Evolutionary conservation across 2,113 vertebrate genomes (phyloP), one percentile per base, ranked within the genome.

Genomic region (Puntigrus tetrazona): DNA sequence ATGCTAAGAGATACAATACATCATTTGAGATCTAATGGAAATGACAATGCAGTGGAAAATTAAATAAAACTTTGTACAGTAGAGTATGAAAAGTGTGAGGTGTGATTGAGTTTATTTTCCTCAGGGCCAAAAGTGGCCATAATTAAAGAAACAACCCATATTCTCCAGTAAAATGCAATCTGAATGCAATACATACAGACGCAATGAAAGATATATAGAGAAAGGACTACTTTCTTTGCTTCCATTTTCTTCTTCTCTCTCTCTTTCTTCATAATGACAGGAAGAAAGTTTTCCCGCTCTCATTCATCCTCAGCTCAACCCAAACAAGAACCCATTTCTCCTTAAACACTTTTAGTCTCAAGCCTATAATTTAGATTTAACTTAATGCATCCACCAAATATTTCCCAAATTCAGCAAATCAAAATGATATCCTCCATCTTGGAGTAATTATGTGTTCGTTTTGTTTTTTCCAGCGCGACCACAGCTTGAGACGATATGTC

Each of bases 281-380:
- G 59, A 52, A 69, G 52, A 36, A 29, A 82, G 52, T 45, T 65
- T 72, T 45, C 76, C 73, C 73, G n/a, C 29, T 78, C 73, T 85
- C 74, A 83, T 82, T 82, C 86, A 87, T 82, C 41, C 63, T 50
- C 78, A n/a, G 59, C 59, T 75, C 76, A 83, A 34, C 74, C 31
- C 22, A 83, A 83, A 73, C 41, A 80, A 63, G 29, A 81, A 61
- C 29, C 14, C 84, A 80, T 83, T 88, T 84, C 79, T 65, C 84
- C 69, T 81, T 72, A 86, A 84, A 86, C 81, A 61, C 87, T 78
- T 59, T 74, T 75, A 47, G 47, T 82, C 84, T 74, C 82, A 81
- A 84, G 70, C 83, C 88, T 88, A 82, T 89, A 86, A 89, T 89
- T 89, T 89, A 89, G 69, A 84, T 84, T 52, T 80, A 75, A 75